These are phyloP conservation scores for Macrosiphum euphorbiae DNA, from an alignment of 2,888 invertebrate genomes.

Conservation along the genomic window DNA sequence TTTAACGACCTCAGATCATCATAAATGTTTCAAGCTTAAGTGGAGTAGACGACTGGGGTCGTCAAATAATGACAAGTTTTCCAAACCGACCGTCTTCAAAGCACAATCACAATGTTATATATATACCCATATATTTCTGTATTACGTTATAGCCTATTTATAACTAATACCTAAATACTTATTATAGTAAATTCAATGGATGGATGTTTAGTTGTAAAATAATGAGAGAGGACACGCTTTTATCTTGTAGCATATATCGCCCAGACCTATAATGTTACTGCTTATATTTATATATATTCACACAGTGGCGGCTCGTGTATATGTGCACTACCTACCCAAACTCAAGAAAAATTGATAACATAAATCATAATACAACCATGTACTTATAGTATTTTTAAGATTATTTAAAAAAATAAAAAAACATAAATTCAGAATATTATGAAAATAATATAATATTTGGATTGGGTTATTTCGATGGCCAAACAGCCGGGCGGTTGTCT, in stretches of 20 bases:
- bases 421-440: no score
- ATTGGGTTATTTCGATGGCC: no score
- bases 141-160: neutral
- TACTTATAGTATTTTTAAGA: no score
- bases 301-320: no score
- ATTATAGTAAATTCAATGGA: neutral
- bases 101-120: neutral
- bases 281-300: no score
- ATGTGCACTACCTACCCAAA: no score
- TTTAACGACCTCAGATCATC: conserved; percentile 13
- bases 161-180: neutral
- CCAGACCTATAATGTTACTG: neutral
- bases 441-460: no score
- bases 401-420: no score
- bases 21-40: neutral
- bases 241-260: neutral
- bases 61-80: neutral
- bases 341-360: no score
- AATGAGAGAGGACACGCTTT: neutral
- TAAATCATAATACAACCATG: no score
- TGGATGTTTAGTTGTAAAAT: neutral
- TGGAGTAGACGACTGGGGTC: neutral
- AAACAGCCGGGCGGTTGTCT: no score
- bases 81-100: neutral
- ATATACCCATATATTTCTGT: neutral